A percentile compares a stretch with the other conserved stretches of the same genome.
Conservation (phyloP, 2,888 invertebrate species). For the Cylindroiulus punctatus region DNA sequence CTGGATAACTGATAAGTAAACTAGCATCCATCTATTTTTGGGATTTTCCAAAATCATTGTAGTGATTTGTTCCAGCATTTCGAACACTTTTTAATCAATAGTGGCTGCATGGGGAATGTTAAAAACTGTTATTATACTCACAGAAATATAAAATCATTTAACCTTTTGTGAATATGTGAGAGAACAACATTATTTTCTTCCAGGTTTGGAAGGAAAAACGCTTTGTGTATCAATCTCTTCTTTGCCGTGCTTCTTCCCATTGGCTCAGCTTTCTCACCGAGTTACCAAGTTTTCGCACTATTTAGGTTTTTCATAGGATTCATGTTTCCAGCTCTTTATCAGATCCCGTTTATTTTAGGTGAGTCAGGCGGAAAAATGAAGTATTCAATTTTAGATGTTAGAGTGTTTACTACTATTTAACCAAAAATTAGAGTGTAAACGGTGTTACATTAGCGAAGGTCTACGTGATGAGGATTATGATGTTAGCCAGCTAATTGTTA, state of each 20-base stretch:
- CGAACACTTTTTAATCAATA: too few relatives aligned
- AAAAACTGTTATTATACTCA: too few relatives aligned
- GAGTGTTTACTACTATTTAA: too few relatives aligned
- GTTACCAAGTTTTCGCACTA: constrained; percentile 72
- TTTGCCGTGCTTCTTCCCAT: constrained; percentile 73
- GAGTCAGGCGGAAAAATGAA: constrained; percentile 58
- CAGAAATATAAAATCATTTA: too few relatives aligned
- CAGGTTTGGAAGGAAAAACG: constrained; percentile 74
- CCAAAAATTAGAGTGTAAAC: too few relatives aligned
- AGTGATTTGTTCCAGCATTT: too few relatives aligned
- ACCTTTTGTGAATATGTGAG: not conserved
- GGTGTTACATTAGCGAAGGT: too few relatives aligned
- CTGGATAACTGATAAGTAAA: constrained; percentile 74
- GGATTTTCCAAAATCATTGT: too few relatives aligned
- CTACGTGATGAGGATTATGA: too few relatives aligned
- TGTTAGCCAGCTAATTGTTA: too few relatives aligned
- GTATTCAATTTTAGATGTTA: not conserved
- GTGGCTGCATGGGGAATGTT: too few relatives aligned
- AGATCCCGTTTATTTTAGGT: constrained; percentile 76
- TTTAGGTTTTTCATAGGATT: constrained; percentile 73
- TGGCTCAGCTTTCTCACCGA: constrained; percentile 72
- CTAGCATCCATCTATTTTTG: not conserved
- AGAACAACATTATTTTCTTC: constrained; percentile 49
- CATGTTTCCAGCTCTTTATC: constrained; percentile 76
- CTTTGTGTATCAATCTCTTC: constrained; percentile 73